These are phyloP conservation scores for Dolichomitus sp. DNA, from an alignment of 2,888 invertebrate genomes.

Conservation along the genomic window DNA sequence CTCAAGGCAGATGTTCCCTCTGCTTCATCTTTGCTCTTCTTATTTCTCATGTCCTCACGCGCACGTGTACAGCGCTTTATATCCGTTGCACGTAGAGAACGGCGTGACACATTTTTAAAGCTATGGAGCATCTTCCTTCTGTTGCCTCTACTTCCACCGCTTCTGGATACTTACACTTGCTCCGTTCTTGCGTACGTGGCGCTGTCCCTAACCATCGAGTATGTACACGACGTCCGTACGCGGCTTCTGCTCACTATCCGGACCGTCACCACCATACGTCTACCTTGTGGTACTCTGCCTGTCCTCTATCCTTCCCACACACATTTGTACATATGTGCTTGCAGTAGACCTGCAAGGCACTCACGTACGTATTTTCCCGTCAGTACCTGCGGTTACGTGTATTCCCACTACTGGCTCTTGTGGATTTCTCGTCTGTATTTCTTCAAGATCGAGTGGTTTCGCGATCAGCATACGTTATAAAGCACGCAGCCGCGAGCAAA, in stretches of 20 bases:
- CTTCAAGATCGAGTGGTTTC: constrained; percentile 56
- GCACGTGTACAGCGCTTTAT: constrained; percentile 44
- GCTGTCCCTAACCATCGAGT: constrained; percentile 9
- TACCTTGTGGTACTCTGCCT: neutral
- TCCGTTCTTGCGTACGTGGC: constrained; percentile 21
- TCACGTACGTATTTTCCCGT: constrained; percentile 31
- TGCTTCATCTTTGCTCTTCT: neutral
- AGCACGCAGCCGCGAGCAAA: constrained; percentile 19
- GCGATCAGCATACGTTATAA: constrained; percentile 63
- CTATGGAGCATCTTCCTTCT: constrained; percentile 40
- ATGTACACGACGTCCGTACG: neutral
- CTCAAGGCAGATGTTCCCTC: constrained; percentile 36
- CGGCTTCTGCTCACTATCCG: constrained; percentile 18
- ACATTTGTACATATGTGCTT: neutral
- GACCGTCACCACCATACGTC: constrained; percentile 30
- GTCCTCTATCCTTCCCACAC: neutral
- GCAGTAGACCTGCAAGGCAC: constrained; percentile 9
- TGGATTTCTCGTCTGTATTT: constrained; percentile 49
- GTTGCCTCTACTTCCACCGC: constrained; percentile 13
- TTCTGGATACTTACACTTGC: constrained; percentile 33
- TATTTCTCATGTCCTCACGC: constrained; percentile 20
- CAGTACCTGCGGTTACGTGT: constrained; percentile 26
- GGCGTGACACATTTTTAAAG: constrained; percentile 74
- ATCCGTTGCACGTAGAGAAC: constrained; percentile 71
- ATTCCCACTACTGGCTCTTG: constrained; percentile 1